Evolutionary conservation across 2,113 vertebrate species (phyloP), one percentile per base, ranked within the genome.

Genomic region (Cinclus mexicanus): DNA sequence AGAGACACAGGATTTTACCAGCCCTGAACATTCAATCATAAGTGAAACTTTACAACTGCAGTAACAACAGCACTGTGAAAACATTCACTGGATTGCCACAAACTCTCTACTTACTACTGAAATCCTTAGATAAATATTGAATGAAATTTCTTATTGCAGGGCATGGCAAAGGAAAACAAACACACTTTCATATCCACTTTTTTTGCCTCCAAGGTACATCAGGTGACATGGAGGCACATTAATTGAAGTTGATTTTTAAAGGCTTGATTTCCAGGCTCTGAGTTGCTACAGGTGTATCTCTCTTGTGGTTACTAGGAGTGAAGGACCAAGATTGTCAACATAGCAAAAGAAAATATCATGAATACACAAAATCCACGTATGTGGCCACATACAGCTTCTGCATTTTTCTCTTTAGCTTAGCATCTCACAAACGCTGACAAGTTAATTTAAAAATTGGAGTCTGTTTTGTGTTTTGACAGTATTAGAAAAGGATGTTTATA

Each of bases 61-160:
- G 95, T 84, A 97, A 97, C 92, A 96, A 71, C 93, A 92, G 94
- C 10, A 0, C 94, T 97, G 87, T 97, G 90, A 97, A 97, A 97
- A 97, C 96, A 97, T 94, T 97, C 91, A 56, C 90, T 94, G 90
- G 82, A 87, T 91, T 97, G 95, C 96, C 92, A 97, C 96, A 94
- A 97, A 94, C 95, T 97, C 95, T 94, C 91, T 90, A 87, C 94
- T 93, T 94, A 97, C 94, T 95, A 83, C 97, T 95, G 95, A 96
- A 97, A 97, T 92, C 96, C 95, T 97, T 97, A 94, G 93, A 89
- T 95, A 97, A 97, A 97, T 97, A 97, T 78, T 79, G 94, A 96
- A 88, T 93, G 90, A 97, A 97, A 95, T 97, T 97, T 97, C 96
- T 96, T 89, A 92, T 93, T 96, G 95, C 94, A 83, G 84, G 79